These are phyloP conservation scores for Axinella damicornis DNA, from an alignment of 37 sponge, comb jelly and placozoan genomes.

Conservation along the genomic window DNA sequence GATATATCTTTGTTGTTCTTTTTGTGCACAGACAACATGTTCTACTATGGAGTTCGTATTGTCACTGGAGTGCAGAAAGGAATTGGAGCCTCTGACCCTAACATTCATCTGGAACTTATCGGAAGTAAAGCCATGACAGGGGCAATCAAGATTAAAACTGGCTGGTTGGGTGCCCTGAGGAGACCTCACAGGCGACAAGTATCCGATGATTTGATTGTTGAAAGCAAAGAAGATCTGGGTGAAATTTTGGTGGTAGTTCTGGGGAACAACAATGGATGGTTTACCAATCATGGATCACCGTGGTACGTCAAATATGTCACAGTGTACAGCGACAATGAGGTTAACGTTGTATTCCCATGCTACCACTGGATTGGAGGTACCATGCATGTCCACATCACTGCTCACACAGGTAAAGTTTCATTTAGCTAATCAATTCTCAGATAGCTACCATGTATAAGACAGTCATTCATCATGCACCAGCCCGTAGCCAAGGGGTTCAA, in stretches of 20 bases:
- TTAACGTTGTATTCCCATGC: conserved; percentile 33
- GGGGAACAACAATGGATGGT: conserved; percentile 11
- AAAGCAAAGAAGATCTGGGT: conserved; percentile 30
- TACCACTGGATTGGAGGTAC: conserved; percentile 51
- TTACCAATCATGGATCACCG: background rate
- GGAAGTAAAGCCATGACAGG: conserved; percentile 38
- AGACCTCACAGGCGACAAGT: background rate
- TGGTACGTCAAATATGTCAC: conserved; percentile 41
- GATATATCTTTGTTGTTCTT: too few relatives aligned
- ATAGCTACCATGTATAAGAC: too few relatives aligned
- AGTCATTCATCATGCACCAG: too few relatives aligned
- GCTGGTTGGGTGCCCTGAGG: background rate
- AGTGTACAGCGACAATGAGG: conserved; percentile 2
- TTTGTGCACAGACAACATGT: too few relatives aligned
- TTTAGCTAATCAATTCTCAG: too few relatives aligned
- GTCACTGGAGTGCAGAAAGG: conserved; percentile 28
- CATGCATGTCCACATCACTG: background rate
- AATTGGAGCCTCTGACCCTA: background rate
- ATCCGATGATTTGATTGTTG: conserved; percentile 34
- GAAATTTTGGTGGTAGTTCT: conserved; percentile 30
- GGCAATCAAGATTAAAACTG: background rate
- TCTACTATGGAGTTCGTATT: conserved; percentile 38
- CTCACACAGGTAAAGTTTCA: conserved; percentile 32
- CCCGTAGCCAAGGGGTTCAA: too few relatives aligned
- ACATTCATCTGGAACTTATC: background rate